A percentile compares a stretch with the other conserved stretches of the same genome.
phyloP scores from a whole-genome alignment of 2,888 invertebrate species.

The Limenitis camilla region DNA sequence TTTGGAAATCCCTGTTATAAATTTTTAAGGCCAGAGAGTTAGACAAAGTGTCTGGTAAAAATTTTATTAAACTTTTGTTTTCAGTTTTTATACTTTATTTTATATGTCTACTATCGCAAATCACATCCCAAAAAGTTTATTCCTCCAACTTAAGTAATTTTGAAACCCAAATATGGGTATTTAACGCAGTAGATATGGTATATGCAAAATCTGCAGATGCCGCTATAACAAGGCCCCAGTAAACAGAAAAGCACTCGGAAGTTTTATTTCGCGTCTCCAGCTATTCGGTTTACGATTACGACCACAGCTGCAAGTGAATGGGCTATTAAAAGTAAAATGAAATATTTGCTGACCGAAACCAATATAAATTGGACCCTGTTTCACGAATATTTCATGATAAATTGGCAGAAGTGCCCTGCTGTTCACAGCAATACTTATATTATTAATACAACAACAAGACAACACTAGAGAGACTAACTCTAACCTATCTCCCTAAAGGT shows the following conservation, averaged over 20 bases:
- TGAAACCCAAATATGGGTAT: no score
- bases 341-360: slow-evolving; percentile 19
- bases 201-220: slow-evolving; percentile 20
- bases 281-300: slow-evolving; percentile 23
- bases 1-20: no score
- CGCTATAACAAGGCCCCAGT: slow-evolving; percentile 12
- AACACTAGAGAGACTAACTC: no score
- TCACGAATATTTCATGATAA: not conserved
- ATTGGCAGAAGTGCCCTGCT: not conserved
- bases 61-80: no score
- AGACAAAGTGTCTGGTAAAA: no score
- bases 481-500: no score
- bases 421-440: not conserved
- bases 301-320: slow-evolving; percentile 23
- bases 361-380: slow-evolving; percentile 6
- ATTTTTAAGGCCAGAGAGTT: no score
- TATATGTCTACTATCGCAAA: no score
- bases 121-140: no score
- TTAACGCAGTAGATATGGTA: slow-evolving; percentile 6
- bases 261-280: slow-evolving; percentile 22
- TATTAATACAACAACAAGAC: no score
- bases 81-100: no score
- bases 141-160: no score
- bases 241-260: slow-evolving; percentile 18
- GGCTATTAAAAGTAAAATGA: slow-evolving; percentile 24